phyloP scores from a whole-genome alignment of 2,113 vertebrate genomes.

The Gymnorhina tibicen region DNA sequence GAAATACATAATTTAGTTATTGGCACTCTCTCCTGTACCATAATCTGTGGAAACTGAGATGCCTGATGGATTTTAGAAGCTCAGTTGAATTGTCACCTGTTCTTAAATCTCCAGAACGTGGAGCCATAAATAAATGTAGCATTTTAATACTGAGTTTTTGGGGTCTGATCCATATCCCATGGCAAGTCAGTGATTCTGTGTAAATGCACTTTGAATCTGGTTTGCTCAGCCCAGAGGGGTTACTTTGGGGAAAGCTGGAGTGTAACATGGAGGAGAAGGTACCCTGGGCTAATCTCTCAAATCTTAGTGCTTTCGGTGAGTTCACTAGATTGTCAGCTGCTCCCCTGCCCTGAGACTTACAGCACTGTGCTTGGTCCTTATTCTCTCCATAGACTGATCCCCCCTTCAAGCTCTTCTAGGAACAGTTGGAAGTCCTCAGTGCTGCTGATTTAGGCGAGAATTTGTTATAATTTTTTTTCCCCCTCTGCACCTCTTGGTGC shows the following conservation, averaged over 20 bases:
- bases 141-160: background rate
- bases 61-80: background rate
- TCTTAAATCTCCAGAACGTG: background rate
- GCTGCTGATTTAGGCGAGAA: background rate
- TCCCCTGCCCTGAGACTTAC: background rate
- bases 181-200: rapidly evolving
- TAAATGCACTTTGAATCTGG: background rate
- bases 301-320: background rate
- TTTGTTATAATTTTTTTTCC: background rate
- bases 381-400: background rate
- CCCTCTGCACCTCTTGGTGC: background rate
- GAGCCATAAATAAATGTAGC: background rate
- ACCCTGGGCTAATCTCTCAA: background rate
- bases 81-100: background rate
- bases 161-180: background rate
- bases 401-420: background rate
- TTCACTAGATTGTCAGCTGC: background rate
- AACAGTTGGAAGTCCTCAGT: background rate
- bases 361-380: rapidly evolving
- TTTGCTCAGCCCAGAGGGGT: background rate
- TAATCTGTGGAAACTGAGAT: background rate
- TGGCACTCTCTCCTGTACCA: rapidly evolving
- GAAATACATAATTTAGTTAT: background rate
- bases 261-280: background rate
- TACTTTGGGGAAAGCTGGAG: background rate